Evolutionary conservation across 1,140 invertebrate genomes (phyloP).

Genomic region (Eurosta solidaginis): DNA sequence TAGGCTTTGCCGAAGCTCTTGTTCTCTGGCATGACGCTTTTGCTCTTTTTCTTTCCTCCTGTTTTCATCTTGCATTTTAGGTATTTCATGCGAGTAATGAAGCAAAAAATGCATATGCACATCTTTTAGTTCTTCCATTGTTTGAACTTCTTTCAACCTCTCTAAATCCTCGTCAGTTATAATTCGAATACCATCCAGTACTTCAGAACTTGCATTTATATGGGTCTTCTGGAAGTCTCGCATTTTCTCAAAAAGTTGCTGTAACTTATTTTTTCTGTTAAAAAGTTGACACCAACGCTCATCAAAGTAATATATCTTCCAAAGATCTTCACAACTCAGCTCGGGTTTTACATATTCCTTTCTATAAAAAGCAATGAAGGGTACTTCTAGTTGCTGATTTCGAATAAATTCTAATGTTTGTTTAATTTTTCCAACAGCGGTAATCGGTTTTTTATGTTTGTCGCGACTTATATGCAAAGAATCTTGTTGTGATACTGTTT

Average conservation of each 20-base stretch:
- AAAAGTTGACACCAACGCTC: slow-evolving; percentile 95
- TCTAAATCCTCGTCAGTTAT: slow-evolving; percentile 89
- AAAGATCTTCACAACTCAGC: slow-evolving; percentile 92
- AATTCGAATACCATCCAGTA: slow-evolving; percentile 80
- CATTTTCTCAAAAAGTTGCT: slow-evolving; percentile 89
- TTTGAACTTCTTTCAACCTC: slow-evolving; percentile 78
- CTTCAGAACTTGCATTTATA: slow-evolving; percentile 80
- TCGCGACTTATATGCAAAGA: slow-evolving; percentile 49
- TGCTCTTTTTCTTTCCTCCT: slow-evolving; percentile 68
- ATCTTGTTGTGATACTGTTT: slow-evolving; percentile 80
- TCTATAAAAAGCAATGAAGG: slow-evolving; percentile 98
- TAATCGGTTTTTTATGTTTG: slow-evolving; percentile 57
- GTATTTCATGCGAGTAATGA: slow-evolving; percentile 87
- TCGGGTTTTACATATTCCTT: slow-evolving; percentile 98
- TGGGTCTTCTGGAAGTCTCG: slow-evolving; percentile 86
- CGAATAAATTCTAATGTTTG: slow-evolving; percentile 95
- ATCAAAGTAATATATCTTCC: slow-evolving; percentile 96
- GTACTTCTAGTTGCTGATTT: slow-evolving; percentile 93
- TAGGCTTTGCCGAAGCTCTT: slow-evolving; percentile 57
- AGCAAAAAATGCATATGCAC: slow-evolving; percentile 91
- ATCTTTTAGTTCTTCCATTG: slow-evolving; percentile 89
- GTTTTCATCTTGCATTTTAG: slow-evolving; percentile 80
- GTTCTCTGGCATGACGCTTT: slow-evolving; percentile 64
- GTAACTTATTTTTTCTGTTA: slow-evolving; percentile 83
- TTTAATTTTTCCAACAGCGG: slow-evolving; percentile 81